These are phyloP conservation scores for Drosophila gaucha DNA, from an alignment of 2,888 invertebrate species.

Conservation along the genomic window DNA sequence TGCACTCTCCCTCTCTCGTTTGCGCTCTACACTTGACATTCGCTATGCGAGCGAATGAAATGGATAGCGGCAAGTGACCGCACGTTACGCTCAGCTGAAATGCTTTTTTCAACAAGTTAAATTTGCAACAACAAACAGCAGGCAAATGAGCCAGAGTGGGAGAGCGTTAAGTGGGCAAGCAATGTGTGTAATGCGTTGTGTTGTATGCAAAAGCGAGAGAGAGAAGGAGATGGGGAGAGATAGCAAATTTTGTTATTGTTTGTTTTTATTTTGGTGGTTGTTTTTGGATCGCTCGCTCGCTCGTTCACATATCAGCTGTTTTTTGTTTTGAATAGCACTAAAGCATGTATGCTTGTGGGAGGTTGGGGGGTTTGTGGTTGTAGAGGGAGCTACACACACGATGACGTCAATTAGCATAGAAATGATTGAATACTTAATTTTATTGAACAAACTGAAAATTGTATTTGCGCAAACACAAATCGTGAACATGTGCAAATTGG, in stretches of 20 bases:
- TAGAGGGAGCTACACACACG: constrained; percentile 6
- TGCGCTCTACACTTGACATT: constrained; percentile 60
- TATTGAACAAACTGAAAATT: constrained; percentile 19
- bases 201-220: neutral
- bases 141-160: constrained; percentile 12
- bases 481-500: constrained; percentile 53
- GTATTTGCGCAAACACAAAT: constrained; percentile 36
- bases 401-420: constrained; percentile 51
- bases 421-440: constrained; percentile 18
- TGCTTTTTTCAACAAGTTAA: constrained; percentile 64
- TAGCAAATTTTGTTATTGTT: constrained; percentile 26
- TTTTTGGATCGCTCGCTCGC: constrained; percentile 22
- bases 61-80: constrained; percentile 9
- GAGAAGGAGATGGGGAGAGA: constrained; percentile 3
- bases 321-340: constrained; percentile 71
- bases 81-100: constrained; percentile 18
- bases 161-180: constrained; percentile 6
- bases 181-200: too few relatives aligned
- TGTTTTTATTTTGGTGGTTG: constrained; percentile 42
- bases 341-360: constrained; percentile 13
- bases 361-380: neutral
- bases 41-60: constrained; percentile 16
- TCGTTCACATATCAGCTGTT: constrained; percentile 66
- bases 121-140: constrained; percentile 35
- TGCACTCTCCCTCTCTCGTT: constrained; percentile 18